Evolutionary conservation across 2,888 invertebrate genomes (phyloP).

Genomic region (Diachrysia chrysitis): DNA sequence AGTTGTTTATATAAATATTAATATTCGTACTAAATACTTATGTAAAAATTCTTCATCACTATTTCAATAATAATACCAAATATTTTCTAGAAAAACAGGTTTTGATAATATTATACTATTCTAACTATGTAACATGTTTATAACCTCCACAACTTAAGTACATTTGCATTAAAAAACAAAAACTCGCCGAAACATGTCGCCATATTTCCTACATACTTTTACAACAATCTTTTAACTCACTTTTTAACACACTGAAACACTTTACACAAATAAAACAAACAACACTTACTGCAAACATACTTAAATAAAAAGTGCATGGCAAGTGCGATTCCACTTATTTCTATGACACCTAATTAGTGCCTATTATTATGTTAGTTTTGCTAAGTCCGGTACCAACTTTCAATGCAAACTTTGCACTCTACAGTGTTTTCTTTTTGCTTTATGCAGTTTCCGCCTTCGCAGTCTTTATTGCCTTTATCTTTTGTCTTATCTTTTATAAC

Average conservation of each 20-base stretch:
- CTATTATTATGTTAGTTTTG: slow-evolving; percentile 67
- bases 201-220: neutral
- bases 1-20: too few relatives aligned
- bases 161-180: neutral
- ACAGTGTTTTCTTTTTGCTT: slow-evolving; percentile 68
- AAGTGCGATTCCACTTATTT: slow-evolving; percentile 27
- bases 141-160: neutral
- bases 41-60: too few relatives aligned
- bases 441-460: slow-evolving; percentile 64
- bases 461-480: slow-evolving; percentile 63
- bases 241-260: neutral
- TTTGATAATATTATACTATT: neutral
- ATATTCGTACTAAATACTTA: too few relatives aligned
- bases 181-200: neutral
- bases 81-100: too few relatives aligned
- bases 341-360: slow-evolving; percentile 61
- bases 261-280: neutral
- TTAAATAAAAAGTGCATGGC: neutral
- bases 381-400: slow-evolving; percentile 63
- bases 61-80: too few relatives aligned
- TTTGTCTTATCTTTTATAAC: slow-evolving; percentile 63
- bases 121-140: neutral
- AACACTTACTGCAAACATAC: neutral
- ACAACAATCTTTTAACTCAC: neutral
- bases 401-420: slow-evolving; percentile 71